Percentiles rank a stretch among this genome's conserved stretches.
Evolutionary conservation across 2,888 invertebrate species (phyloP).

Genomic region (Drosophila mimica): DNA sequence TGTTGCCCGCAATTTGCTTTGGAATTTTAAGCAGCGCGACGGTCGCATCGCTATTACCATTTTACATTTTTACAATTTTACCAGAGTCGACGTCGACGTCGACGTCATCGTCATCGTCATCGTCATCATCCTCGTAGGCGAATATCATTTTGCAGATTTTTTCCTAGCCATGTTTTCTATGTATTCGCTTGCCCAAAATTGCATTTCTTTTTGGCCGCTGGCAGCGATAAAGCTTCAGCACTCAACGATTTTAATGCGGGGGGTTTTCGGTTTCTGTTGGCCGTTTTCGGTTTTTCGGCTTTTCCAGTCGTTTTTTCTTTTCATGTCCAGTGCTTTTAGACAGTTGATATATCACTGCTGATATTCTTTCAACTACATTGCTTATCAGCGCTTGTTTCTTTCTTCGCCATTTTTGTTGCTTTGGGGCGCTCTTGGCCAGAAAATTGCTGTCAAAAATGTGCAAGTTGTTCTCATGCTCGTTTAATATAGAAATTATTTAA

Average conservation of each 20-base stretch:
- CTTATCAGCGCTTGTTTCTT: constrained; percentile 53
- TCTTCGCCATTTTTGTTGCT: constrained; percentile 29
- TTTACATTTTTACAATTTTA: constrained; percentile 52
- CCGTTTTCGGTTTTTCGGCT: constrained; percentile 8
- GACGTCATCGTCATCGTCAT: constrained; percentile 14
- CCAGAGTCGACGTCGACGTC: constrained; percentile 23
- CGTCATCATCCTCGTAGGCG: constrained; percentile 52
- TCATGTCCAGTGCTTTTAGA: constrained; percentile 16
- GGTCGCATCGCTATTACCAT: constrained; percentile 64
- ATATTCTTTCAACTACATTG: constrained; percentile 62
- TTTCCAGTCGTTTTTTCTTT: constrained; percentile 2
- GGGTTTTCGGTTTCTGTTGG: constrained; percentile 14
- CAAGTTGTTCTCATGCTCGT: constrained; percentile 70
- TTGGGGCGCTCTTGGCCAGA: constrained; percentile 45
- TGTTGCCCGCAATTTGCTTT: constrained; percentile 78
- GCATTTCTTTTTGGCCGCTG: constrained; percentile 68
- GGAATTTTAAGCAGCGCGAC: constrained; percentile 82
- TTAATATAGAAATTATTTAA: constrained; percentile 82
- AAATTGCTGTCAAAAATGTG: constrained; percentile 70
- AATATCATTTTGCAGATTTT: constrained; percentile 61
- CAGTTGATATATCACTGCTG: constrained; percentile 79
- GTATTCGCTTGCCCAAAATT: constrained; percentile 57
- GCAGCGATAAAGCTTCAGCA: constrained; percentile 69
- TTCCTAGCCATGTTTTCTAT: constrained; percentile 42
- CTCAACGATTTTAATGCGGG: constrained; percentile 38